Evolutionary conservation across 2,797 vertebrate genomes (phyloP).

Genomic region (Nasua narica): DNA sequence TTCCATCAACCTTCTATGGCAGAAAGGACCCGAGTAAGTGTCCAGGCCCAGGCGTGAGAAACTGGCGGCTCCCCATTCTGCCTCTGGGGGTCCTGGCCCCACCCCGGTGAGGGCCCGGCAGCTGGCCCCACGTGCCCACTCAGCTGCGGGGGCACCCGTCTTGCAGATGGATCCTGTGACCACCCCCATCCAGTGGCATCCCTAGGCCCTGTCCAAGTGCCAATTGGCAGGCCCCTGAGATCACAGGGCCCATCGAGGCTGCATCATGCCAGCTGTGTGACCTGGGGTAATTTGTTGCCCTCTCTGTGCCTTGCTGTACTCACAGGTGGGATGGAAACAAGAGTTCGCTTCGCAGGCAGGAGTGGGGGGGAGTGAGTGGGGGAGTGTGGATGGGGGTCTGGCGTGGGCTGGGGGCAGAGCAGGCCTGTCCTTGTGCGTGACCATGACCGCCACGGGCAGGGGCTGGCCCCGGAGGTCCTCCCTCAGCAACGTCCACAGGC

Average conservation of each 20-base stretch:
- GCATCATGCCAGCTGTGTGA: neutral
- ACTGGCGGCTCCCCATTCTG: neutral
- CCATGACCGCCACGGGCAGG: neutral
- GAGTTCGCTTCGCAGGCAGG: neutral
- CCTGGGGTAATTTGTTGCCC: neutral
- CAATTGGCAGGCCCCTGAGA: too few relatives aligned
- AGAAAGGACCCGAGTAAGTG: neutral
- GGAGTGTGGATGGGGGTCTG: neutral
- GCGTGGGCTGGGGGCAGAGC: neutral
- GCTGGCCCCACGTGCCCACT: rapidly evolving
- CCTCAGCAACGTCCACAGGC: too few relatives aligned
- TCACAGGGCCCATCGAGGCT: neutral
- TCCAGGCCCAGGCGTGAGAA: neutral
- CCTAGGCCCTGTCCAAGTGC: neutral
- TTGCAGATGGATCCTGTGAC: neutral
- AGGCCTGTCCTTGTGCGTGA: neutral
- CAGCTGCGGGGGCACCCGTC: neutral
- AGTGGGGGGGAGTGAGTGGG: neutral
- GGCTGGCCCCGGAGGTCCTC: too few relatives aligned
- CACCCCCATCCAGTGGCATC: neutral
- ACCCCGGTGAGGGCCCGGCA: neutral
- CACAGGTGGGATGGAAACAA: neutral
- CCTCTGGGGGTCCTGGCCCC: neutral
- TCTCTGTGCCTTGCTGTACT: neutral
- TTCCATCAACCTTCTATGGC: neutral